Conservation (phyloP, 1,140 invertebrate species). For the Bombus soroeensis region DNA sequence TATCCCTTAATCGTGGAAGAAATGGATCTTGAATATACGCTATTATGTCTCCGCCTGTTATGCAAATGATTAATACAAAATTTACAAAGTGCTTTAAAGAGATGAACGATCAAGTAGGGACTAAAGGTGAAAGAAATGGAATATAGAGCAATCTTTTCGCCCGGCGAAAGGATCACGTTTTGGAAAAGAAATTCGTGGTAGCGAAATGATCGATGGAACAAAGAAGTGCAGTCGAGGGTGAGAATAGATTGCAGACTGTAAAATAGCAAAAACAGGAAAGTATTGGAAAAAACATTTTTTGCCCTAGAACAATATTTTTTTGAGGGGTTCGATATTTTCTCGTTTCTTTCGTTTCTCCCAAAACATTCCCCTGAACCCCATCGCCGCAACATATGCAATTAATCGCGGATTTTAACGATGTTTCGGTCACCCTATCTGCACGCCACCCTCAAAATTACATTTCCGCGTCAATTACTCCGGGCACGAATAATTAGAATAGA, state of each 20-base stretch:
- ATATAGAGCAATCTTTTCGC: neutral
- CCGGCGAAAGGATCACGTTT: neutral
- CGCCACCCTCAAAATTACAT: slow-evolving; percentile 37
- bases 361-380: neutral
- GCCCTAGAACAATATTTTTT: neutral
- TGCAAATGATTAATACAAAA: neutral
- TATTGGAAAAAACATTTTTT: neutral
- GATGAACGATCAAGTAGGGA: neutral
- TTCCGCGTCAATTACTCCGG: slow-evolving; percentile 42
- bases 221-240: neutral
- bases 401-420: slow-evolving; percentile 47
- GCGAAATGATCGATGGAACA: neutral
- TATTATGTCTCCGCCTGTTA: neutral
- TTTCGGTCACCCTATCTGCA: slow-evolving; percentile 3
- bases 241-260: no score
- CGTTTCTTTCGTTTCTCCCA: slow-evolving; percentile 20
- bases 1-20: neutral
- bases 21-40: neutral
- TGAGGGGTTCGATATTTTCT: neutral
- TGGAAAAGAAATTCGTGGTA: neutral
- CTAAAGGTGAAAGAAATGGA: neutral
- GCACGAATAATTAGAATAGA: slow-evolving; percentile 46
- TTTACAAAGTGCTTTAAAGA: neutral
- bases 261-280: neutral
- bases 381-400: slow-evolving; percentile 29